These are phyloP conservation scores for Orientallactaga bullata DNA, from an alignment of 2,113 vertebrate species.

Conservation along the genomic window DNA sequence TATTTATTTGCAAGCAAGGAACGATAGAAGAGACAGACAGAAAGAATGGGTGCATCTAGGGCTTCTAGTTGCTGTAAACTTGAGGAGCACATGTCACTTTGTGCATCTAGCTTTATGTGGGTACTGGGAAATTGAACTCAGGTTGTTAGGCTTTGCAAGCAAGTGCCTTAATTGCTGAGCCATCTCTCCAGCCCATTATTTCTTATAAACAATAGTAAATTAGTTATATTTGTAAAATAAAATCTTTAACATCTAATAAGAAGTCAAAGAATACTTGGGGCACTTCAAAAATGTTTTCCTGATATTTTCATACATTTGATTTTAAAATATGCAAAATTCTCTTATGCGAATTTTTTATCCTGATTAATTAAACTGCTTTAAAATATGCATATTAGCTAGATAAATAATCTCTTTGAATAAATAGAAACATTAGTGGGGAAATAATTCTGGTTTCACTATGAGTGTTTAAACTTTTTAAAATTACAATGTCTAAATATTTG, in stretches of 20 bases:
- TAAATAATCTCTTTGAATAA: conserved; percentile 41
- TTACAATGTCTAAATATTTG: conserved; percentile 45
- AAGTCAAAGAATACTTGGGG: conserved; percentile 3
- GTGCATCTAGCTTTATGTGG: too few species aligned
- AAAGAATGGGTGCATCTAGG: too few species aligned
- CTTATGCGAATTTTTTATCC: not conserved
- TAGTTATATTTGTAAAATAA: not conserved
- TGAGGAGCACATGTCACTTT: too few species aligned
- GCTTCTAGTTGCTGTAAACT: too few species aligned
- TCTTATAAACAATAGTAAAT: not conserved
- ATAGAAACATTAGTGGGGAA: conserved; percentile 20
- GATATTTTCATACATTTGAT: not conserved
- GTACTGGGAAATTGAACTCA: too few species aligned
- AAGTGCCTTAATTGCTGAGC: too few species aligned
- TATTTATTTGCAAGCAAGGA: too few species aligned
- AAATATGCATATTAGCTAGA: conserved; percentile 14
- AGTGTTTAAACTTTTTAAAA: not conserved
- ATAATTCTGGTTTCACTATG: not conserved
- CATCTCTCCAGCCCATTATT: too few species aligned
- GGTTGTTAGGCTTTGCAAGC: too few species aligned
- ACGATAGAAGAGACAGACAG: too few species aligned
- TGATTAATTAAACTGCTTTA: not conserved
- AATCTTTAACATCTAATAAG: not conserved
- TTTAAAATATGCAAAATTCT: conserved; percentile 14
- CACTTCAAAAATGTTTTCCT: not conserved